Evolutionary conservation across 1,140 invertebrate species (phyloP), one percentile per base, ranked within the genome.

Genomic region (Streblospio benedicti): DNA sequence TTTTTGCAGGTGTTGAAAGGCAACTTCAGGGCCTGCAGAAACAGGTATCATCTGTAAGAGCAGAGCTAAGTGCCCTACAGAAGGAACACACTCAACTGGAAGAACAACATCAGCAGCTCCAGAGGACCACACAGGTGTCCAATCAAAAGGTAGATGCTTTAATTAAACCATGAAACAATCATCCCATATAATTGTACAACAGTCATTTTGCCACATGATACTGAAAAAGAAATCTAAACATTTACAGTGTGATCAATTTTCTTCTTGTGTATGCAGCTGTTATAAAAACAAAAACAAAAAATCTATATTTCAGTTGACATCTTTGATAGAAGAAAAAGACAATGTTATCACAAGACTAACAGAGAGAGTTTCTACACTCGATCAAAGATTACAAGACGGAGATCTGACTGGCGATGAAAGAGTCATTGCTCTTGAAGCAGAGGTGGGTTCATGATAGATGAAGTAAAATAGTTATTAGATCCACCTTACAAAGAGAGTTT

Each of bases 331-430:
- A 55, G 73, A 76, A 57, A 73, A 75, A 54, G 63, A 68, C 52
- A 68, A 71, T 23, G 61, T 65, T 28, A 70, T 76, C 31, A 75
- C 82, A 4, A 84, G 87, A 62, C 71, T 87, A 4, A 77, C 81
- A 28, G 85, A 87, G 64, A 79, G 86, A 63, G 79, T 88, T 12
- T 82, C 81, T 3, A 78, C 87, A 1, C 73, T 89, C 51, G 80
- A 85, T 25, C 84, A 78, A 56, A 63, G 80, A 45, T 55, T 74
- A 25, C 63, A 69, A 2, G 71, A 71, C 45, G 62, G 67, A 4
- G 65, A 47, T 43, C 59, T 76, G 1, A 68, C 67, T 20, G 73
- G 70, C 33, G 74, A 78, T 61, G 77, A 76, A 1, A 70, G 74
- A 38, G 47, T 67, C 3, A 64, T 59, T 16, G 74, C 75, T 32